Percentiles rank a stretch among this genome's conserved stretches.
Conservation (phyloP, 2,797 vertebrate genomes). For the Notoglanidium macrostoma region DNA sequence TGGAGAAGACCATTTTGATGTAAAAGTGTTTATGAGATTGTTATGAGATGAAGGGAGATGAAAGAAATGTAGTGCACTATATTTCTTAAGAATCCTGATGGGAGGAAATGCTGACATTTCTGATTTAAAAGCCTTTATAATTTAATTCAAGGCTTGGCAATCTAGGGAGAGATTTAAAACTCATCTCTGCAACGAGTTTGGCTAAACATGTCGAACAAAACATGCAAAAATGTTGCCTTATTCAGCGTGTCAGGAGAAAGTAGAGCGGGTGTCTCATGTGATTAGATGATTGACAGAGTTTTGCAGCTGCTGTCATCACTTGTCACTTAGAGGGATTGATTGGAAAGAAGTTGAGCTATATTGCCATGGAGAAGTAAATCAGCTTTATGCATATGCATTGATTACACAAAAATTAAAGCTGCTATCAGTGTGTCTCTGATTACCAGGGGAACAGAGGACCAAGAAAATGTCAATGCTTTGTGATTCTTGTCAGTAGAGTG, state of each 20-base stretch:
- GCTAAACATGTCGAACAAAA: background rate
- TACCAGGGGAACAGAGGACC: background rate
- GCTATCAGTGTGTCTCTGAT: background rate
- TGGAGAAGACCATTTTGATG: slow-evolving; percentile 16
- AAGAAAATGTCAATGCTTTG: background rate
- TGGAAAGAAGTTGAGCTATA: background rate
- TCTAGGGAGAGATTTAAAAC: slow-evolving; percentile 18
- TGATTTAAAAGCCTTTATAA: slow-evolving; percentile 57
- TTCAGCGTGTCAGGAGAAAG: slow-evolving; percentile 1
- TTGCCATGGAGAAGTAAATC: slow-evolving; percentile 34
- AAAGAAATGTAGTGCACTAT: slow-evolving; percentile 27
- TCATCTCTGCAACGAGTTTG: background rate
- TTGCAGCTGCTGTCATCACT: slow-evolving; percentile 8
- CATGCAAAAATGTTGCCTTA: background rate
- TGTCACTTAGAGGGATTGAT: background rate
- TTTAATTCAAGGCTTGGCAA: slow-evolving; percentile 16
- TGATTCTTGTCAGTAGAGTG: background rate
- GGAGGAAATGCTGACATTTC: slow-evolving; percentile 47
- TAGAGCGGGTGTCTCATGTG: background rate
- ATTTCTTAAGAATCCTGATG: slow-evolving; percentile 29
- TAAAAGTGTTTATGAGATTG: slow-evolving; percentile 31
- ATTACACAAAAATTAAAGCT: background rate
- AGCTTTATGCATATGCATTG: slow-evolving; percentile 5
- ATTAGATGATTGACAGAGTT: slow-evolving; percentile 36
- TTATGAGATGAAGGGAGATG: slow-evolving; percentile 19